Conservation (phyloP, 1,140 invertebrate species). For the Solenopsis fugax region DNA sequence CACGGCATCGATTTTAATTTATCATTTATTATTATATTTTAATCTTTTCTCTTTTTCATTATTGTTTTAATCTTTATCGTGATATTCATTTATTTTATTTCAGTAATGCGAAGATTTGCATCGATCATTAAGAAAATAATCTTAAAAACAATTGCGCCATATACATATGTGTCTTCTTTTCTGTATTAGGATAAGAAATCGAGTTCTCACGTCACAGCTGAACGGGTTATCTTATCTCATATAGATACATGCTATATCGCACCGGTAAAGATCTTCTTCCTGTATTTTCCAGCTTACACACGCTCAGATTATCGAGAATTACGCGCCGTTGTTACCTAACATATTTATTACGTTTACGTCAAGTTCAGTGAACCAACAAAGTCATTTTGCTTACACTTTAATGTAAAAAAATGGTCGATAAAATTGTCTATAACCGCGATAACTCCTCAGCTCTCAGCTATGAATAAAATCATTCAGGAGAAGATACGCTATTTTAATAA, state of each 20-base stretch:
- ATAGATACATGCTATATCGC: slow-evolving; percentile 2
- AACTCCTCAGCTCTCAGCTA: neutral
- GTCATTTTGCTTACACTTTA: neutral
- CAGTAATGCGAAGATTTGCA: neutral
- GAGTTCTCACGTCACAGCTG: slow-evolving; percentile 19
- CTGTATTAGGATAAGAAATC: neutral
- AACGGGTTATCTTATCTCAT: slow-evolving; percentile 36
- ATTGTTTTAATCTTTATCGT: neutral
- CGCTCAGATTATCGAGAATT: slow-evolving; percentile 1
- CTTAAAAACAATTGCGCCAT: neutral
- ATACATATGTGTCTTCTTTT: neutral
- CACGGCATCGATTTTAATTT: slow-evolving; percentile 2
- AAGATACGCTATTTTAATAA: slow-evolving; percentile 10
- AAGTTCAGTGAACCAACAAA: slow-evolving; percentile 38
- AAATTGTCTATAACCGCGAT: neutral
- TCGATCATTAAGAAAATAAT: neutral
- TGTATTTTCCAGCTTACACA: slow-evolving; percentile 17
- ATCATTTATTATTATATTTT: slow-evolving; percentile 21
- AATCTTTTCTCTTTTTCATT: neutral
- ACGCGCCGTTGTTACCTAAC: slow-evolving; percentile 31
- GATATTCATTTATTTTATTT: neutral
- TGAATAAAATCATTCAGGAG: slow-evolving; percentile 3
- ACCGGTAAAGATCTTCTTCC: slow-evolving; percentile 15
- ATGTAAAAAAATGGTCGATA: neutral
- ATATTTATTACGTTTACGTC: slow-evolving; percentile 22